Evolutionary conservation across 2,888 invertebrate genomes (phyloP).

Genomic region (Pycnomerus fuliginosus): DNA sequence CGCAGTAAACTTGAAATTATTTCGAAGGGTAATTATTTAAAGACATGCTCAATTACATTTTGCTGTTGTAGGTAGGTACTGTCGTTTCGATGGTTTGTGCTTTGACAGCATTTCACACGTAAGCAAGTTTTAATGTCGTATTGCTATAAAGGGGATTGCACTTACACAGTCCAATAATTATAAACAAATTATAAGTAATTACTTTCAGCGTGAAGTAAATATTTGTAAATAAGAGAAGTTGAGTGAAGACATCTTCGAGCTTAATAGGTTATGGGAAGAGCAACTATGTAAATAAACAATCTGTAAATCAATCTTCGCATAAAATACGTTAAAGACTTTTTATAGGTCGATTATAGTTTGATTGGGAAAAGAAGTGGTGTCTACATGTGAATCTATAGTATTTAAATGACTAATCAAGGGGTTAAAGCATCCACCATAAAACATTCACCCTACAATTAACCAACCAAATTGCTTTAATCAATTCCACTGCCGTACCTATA

Average conservation of each 20-base stretch:
- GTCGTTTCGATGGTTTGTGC: too few relatives aligned
- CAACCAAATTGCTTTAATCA: slow-evolving; percentile 38
- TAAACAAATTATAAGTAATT: not conserved
- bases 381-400: slow-evolving; percentile 6
- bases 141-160: not conserved
- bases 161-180: too few relatives aligned
- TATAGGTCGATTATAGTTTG: not conserved
- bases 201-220: slow-evolving; percentile 1
- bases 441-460: slow-evolving; percentile 37
- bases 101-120: not conserved
- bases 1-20: too few relatives aligned
- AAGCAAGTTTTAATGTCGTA: not conserved
- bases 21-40: too few relatives aligned
- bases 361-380: slow-evolving; percentile 1
- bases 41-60: too few relatives aligned
- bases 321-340: slow-evolving; percentile 7
- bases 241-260: too few relatives aligned
- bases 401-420: slow-evolving; percentile 23
- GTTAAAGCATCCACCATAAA: slow-evolving; percentile 31
- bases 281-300: slow-evolving; percentile 17
- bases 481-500: slow-evolving; percentile 27
- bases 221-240: slow-evolving; percentile 8
- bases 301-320: slow-evolving; percentile 14
- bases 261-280: too few relatives aligned
- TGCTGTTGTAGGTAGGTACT: too few relatives aligned